Percentiles rank a stretch among this genome's conserved stretches.
Conservation (phyloP, 2,113 vertebrate species). For the Ictidomys tridecemlineatus region DNA sequence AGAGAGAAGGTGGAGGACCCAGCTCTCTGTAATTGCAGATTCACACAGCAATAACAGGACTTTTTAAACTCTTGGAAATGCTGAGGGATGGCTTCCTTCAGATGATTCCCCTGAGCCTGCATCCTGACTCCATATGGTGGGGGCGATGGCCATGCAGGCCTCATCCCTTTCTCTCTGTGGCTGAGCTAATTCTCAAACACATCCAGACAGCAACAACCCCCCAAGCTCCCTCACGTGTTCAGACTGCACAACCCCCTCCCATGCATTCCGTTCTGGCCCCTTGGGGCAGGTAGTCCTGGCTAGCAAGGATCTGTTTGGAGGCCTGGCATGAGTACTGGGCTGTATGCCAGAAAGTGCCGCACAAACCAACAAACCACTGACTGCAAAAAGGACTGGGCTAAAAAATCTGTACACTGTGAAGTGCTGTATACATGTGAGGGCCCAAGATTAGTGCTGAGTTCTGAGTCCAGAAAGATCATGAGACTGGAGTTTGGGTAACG, state of each 20-base stretch:
- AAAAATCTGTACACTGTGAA: neutral
- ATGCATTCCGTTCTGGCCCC: neutral
- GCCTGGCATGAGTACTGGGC: conserved; percentile 3
- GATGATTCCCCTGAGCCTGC: neutral
- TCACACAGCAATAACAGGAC: neutral
- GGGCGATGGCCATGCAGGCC: neutral
- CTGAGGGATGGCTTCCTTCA: neutral
- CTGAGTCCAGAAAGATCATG: neutral
- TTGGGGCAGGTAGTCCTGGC: neutral
- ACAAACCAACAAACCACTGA: neutral
- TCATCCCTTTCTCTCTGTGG: neutral
- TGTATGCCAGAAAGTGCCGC: neutral
- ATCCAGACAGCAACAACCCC: neutral
- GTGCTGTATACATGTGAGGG: neutral
- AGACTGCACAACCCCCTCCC: neutral
- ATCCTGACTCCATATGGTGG: too few species aligned
- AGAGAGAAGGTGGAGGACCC: neutral
- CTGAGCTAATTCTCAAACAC: neutral
- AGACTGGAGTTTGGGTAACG: neutral
- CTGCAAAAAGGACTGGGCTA: neutral
- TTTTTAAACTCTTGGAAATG: neutral
- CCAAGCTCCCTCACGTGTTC: neutral
- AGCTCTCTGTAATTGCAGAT: neutral
- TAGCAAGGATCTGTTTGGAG: neutral
- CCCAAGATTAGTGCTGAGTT: neutral